Conservation (phyloP, 2,797 vertebrate genomes). For the Cottoperca gobio region DNA sequence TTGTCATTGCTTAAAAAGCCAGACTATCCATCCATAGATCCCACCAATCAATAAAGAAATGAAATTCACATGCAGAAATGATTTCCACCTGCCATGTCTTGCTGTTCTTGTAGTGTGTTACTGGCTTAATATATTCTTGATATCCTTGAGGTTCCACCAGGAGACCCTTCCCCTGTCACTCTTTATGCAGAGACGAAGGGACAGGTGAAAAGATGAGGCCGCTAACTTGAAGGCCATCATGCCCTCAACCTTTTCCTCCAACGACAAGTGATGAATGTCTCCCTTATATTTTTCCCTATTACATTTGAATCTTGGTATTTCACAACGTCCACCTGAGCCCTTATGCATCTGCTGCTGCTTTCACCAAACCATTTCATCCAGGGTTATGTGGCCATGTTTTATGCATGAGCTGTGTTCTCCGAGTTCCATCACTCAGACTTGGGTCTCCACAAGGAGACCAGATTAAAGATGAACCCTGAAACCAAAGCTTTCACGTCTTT, state of each 20-base stretch:
- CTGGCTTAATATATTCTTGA: conserved; percentile 21
- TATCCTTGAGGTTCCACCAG: conserved; percentile 37
- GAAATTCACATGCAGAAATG: background rate
- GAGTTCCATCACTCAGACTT: conserved; percentile 30
- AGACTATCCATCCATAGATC: background rate
- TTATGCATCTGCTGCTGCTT: conserved; percentile 60
- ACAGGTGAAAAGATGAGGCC: conserved; percentile 28
- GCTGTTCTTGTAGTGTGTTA: conserved; percentile 26
- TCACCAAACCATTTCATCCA: conserved; percentile 39
- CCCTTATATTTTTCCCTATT: conserved; percentile 43
- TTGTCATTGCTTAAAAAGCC: background rate
- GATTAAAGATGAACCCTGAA: conserved; percentile 17
- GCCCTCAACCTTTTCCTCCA: conserved; percentile 11
- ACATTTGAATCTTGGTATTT: conserved; percentile 55
- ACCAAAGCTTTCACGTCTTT: conserved; percentile 27
- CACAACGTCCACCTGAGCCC: conserved; percentile 53
- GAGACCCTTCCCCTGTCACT: conserved; percentile 6
- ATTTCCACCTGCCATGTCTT: background rate
- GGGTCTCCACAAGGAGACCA: conserved; percentile 26
- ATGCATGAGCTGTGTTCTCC: conserved; percentile 52
- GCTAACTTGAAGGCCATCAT: conserved; percentile 48
- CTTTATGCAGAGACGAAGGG: conserved; percentile 40
- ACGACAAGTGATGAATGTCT: conserved; percentile 54
- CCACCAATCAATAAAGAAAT: background rate
- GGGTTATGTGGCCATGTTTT: conserved; percentile 51